Base-by-base conservation (phyloP, 1,140 invertebrate genomes). In the Parasteatoda tepidariorum region DNA sequence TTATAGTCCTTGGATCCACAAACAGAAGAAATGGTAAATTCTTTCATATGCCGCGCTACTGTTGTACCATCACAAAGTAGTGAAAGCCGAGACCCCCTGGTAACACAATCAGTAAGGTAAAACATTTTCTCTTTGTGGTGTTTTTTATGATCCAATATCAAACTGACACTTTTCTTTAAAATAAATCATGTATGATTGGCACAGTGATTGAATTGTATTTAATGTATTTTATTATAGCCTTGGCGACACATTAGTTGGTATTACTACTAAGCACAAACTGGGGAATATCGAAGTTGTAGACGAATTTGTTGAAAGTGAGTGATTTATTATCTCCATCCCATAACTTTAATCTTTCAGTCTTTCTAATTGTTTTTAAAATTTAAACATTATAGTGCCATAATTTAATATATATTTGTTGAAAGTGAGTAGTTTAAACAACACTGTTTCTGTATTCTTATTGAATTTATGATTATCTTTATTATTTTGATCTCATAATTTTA, bases 21-120 rank as follows among this genome's bases (percentile, higher is more conserved):
- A 41, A 85, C n/a, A 66, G 86, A 84, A 78, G 76, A 73, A 85
- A 86, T 55, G 84, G 84, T 87, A 62, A 83, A 73, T 38, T 88
- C 90, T 5, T 86, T 90, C 15, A 86, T 91, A 4, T 92, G 91
- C 84, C 89, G 91, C 33, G 89, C 89, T 13, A 91, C 91, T 9
- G 87, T 92, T 30, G 88, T 91, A 22, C 91, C 90, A 2, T 81
- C 76, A 6, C 70, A 73, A n/a, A 76, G 30, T 2, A 67, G 68
- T 9, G 76, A 57, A 15, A 57, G 62, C 24, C 55, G 67, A 0
- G 67, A 68, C 54, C 30, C 71, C 0, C 57, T 85, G 9, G 78
- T 79, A 7, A 82, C 75, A 3, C 84, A 85, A 28, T 70, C 84
- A n/a, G 84, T 85, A 28, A 85, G 84, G 84, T 85, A 66, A 55